These are phyloP conservation scores for Tetranychus truncatus DNA, from an alignment of 2,888 invertebrate species.

Conservation along the genomic window DNA sequence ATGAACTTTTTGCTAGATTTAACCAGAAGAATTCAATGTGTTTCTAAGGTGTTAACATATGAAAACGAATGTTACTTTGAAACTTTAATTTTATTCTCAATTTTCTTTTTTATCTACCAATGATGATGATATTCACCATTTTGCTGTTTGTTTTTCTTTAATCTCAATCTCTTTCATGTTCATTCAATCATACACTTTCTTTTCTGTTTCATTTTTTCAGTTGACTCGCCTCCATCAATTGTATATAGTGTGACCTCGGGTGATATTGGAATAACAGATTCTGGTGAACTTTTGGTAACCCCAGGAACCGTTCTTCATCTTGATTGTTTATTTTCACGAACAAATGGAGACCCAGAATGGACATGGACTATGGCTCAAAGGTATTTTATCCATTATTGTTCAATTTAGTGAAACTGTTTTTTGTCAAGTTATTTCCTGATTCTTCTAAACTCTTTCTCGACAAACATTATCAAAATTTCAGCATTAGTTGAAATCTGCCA, in stretches of 20 bases:
- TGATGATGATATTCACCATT: neutral
- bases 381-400: neutral
- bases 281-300: conserved; percentile 56
- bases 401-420: neutral
- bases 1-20: too few relatives aligned
- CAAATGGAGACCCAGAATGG: conserved; percentile 65
- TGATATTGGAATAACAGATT: conserved; percentile 29
- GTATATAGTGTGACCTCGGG: conserved; percentile 25
- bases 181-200: neutral
- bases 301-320: conserved; percentile 61
- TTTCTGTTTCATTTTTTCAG: conserved; percentile 18
- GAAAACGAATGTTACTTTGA: too few relatives aligned
- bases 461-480: too few relatives aligned
- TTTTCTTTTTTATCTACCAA: neutral
- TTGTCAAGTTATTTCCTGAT: neutral
- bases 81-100: too few relatives aligned
- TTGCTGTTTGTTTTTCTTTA: neutral
- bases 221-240: conserved; percentile 28
- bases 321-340: conserved; percentile 58
- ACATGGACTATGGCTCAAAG: conserved; percentile 50
- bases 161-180: neutral
- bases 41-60: too few relatives aligned
- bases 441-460: neutral
- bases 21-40: too few relatives aligned
- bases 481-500: too few relatives aligned